Percentiles rank a stretch among this genome's conserved stretches.
Evolutionary conservation across 2,113 vertebrate species (phyloP).

Genomic region (Otocyon megalotis): DNA sequence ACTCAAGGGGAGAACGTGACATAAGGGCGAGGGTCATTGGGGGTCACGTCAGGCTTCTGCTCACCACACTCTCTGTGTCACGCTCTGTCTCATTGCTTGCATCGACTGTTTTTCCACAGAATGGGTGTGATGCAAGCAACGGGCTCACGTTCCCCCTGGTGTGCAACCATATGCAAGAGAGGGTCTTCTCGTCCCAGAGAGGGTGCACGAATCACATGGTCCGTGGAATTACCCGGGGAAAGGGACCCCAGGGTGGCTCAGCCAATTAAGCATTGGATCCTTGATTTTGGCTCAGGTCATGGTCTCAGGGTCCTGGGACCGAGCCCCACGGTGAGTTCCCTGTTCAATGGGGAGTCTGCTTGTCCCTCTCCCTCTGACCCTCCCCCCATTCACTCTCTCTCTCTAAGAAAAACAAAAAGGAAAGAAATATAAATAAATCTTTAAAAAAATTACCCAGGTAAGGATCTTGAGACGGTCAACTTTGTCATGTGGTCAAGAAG

Average conservation of each 20-base stretch:
- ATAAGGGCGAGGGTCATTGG: neutral
- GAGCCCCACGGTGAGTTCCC: neutral
- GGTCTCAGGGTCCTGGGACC: neutral
- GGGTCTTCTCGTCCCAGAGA: neutral
- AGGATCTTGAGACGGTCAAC: neutral
- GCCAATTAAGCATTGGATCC: neutral
- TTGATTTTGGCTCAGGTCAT: neutral
- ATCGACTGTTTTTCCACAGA: neutral
- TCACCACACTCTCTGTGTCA: neutral
- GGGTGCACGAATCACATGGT: fast-evolving
- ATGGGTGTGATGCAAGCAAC: fast-evolving
- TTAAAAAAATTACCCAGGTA: neutral
- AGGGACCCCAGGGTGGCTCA: neutral
- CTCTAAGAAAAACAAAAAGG: neutral
- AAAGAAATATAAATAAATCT: neutral
- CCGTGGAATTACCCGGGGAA: neutral
- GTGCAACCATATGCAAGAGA: neutral
- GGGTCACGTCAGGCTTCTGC: neutral
- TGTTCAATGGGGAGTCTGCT: neutral
- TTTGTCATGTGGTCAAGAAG: neutral
- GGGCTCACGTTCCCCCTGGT: neutral
- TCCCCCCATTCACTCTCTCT: neutral
- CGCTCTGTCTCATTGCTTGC: neutral
- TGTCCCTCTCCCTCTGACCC: neutral
- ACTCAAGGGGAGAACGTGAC: too few species aligned